A percentile compares a stretch with the other conserved stretches of the same genome.
phyloP scores from a whole-genome alignment of 2,888 invertebrate species.

The Phyllotreta striolata region DNA sequence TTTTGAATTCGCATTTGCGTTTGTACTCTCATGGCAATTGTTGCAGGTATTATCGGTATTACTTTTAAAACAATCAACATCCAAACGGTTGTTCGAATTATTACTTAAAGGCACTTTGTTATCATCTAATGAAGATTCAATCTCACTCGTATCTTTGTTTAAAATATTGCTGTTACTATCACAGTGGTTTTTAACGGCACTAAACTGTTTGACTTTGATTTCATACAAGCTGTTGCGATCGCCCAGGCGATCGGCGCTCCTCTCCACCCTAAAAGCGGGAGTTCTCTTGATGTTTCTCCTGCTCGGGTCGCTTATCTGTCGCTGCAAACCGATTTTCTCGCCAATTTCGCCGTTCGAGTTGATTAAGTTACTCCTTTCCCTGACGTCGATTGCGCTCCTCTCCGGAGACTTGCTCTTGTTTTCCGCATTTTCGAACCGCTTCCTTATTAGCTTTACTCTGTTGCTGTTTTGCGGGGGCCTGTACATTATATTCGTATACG shows the following conservation, averaged over 20 bases:
- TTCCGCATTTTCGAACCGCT: constrained; percentile 66
- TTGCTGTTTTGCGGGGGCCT: constrained; percentile 58
- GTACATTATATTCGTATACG: constrained; percentile 52
- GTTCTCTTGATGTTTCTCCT: constrained; percentile 65
- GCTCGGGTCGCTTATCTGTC: constrained; percentile 60
- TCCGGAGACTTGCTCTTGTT: constrained; percentile 39
- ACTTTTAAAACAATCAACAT: constrained; percentile 52
- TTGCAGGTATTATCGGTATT: constrained; percentile 35
- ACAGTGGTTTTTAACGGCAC: constrained; percentile 52
- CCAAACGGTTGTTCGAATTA: constrained; percentile 53
- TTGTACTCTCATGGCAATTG: constrained; percentile 26
- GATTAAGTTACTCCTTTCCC: constrained; percentile 40
- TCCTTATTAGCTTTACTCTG: constrained; percentile 71
- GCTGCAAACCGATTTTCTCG: constrained; percentile 42
- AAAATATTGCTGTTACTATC: constrained; percentile 42
- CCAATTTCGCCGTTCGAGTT: background rate
- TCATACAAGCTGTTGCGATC: constrained; percentile 49
- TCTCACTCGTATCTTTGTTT: constrained; percentile 35
- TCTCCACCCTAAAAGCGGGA: constrained; percentile 66
- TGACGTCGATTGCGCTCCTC: constrained; percentile 33
- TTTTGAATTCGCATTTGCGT: constrained; percentile 26
- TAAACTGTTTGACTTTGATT: constrained; percentile 52
- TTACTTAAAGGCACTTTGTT: constrained; percentile 38
- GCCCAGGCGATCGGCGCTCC: constrained; percentile 46
- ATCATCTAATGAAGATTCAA: constrained; percentile 27